Conservation (phyloP, 2,797 vertebrate species). For the Molothrus ater region DNA sequence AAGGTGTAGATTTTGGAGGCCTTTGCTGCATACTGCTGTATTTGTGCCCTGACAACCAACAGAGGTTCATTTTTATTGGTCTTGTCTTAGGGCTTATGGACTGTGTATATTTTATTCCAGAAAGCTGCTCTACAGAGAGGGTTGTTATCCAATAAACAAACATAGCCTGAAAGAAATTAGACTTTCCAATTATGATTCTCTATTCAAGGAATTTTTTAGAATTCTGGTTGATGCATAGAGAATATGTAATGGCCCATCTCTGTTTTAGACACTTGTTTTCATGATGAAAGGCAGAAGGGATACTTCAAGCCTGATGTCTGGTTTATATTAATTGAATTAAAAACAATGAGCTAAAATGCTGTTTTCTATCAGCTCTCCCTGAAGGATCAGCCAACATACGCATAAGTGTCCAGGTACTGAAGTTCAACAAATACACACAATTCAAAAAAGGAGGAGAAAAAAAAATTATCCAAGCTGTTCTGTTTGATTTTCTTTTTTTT, state of each 20-base stretch:
- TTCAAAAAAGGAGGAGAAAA: not conserved
- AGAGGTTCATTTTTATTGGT: not conserved
- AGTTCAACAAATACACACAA: not conserved
- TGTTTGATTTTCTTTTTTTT: not conserved
- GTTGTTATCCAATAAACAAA: not conserved
- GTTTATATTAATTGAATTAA: slow-evolving; percentile 45
- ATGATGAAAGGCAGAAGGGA: not conserved
- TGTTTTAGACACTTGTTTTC: slow-evolving; percentile 1
- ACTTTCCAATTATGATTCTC: not conserved
- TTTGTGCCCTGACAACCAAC: not conserved
- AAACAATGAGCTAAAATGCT: slow-evolving; percentile 10
- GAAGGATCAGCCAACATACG: not conserved
- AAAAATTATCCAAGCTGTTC: not conserved
- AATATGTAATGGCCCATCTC: not conserved
- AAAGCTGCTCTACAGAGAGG: not conserved
- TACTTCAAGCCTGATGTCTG: slow-evolving; percentile 23
- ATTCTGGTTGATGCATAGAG: not conserved
- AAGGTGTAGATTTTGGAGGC: not conserved
- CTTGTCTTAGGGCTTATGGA: not conserved
- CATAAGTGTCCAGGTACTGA: not conserved
- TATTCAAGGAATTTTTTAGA: slow-evolving; percentile 2
- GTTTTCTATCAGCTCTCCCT: not conserved
- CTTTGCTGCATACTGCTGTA: not conserved
- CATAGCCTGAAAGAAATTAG: not conserved
- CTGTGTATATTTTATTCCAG: not conserved